phyloP scores from a whole-genome alignment of 2,113 vertebrate genomes.

The Apodemus sylvaticus region DNA sequence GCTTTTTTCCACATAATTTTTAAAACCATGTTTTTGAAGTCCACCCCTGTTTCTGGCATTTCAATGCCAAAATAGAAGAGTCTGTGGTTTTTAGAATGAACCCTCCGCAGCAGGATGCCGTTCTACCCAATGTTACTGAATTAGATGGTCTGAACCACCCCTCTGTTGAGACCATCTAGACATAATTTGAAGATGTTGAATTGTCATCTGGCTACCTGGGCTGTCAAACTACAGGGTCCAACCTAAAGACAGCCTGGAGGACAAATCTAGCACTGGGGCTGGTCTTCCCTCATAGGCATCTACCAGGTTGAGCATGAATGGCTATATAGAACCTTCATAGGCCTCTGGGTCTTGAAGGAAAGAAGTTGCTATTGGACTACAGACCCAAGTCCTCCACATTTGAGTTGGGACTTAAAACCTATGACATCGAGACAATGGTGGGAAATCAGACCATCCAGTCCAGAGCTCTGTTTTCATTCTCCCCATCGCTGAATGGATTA shows the following conservation, averaged over 20 bases:
- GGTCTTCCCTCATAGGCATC: background rate
- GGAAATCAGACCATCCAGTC: background rate
- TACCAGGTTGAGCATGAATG: background rate
- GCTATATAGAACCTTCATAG: background rate
- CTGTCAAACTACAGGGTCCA: background rate
- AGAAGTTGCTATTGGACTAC: background rate
- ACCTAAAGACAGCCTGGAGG: background rate
- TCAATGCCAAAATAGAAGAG: background rate
- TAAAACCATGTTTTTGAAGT: conserved; percentile 44
- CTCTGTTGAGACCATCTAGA: background rate
- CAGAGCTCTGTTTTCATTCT: background rate
- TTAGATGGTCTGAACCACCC: background rate
- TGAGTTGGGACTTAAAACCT: background rate
- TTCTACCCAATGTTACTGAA: background rate
- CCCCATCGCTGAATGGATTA: background rate
- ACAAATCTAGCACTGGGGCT: background rate
- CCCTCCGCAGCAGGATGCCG: background rate
- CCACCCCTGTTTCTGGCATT: background rate
- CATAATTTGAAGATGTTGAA: background rate
- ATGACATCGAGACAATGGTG: background rate
- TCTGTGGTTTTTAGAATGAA: background rate
- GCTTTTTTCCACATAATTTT: conserved; percentile 24
- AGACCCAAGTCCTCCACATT: background rate
- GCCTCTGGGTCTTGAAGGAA: background rate
- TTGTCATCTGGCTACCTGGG: background rate